Evolutionary conservation across 2,888 invertebrate species (phyloP), one percentile per base, ranked within the genome.

Genomic region (Holacanthella duospinosa): DNA sequence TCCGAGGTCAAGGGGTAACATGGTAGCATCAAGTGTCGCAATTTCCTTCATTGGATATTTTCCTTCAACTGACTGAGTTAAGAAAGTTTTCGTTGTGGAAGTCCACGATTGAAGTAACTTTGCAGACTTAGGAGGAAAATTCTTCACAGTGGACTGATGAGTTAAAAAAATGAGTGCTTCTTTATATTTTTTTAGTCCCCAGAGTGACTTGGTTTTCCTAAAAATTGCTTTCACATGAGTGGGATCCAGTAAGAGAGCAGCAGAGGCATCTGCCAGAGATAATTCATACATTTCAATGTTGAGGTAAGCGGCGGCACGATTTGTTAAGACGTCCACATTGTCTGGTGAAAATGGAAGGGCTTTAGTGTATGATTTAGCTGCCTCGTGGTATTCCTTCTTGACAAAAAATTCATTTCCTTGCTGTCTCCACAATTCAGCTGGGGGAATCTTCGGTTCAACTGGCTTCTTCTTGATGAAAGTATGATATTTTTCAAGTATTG

Each of bases 281-380:
- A 36, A 16, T 19, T 16, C 1, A 55, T 43, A 69, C 9, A 61
- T 62, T 61, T 36, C 61, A 12, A 67, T 60, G 28, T 66, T 58
- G 16, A 69, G 54, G 43, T 67, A 69, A 2, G 65, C 62, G 4
- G 63, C 63, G 16, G 67, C 62, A 9, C 69, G 62, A 27, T 69
- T 69, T n/a, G 66, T 60, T 26, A 69, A 28, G 21, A 67, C 55
- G 53, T 68, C 68, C 2, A 62, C 29, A 9, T 43, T 21, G 0
- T 28, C 19, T 19, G 43, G 6, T 16, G 24, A 19, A 1, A 43
- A n/a, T 1, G 43, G 24, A 6, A 62, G n/a, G 12, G 29, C 62
- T 48, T 58, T 44, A 43, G 29, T 63, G 57, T 63, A 63, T 9
- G 36, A 25, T 9, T 24, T 3, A 9, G 60, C 21, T 9, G 63